These are phyloP conservation scores for Columba guinea DNA, from an alignment of 2,797 vertebrate species.

Conservation along the genomic window DNA sequence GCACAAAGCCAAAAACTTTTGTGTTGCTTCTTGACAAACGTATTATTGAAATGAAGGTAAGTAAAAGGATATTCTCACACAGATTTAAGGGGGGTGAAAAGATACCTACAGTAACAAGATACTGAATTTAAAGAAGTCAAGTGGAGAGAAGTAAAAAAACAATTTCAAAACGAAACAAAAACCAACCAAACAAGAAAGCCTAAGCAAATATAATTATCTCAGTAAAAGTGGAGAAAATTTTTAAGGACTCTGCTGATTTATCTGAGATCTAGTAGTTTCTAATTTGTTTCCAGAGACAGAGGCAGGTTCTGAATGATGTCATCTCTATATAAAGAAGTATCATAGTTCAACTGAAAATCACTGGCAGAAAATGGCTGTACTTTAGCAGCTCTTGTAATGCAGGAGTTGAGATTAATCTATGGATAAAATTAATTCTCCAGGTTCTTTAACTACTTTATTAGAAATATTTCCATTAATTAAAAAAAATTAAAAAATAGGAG, in stretches of 20 bases:
- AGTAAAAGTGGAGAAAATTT: not conserved
- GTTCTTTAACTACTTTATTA: not conserved
- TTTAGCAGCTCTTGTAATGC: not conserved
- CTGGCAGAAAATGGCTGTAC: not conserved
- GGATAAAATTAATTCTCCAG: not conserved
- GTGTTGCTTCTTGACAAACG: not conserved
- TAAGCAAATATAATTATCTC: not conserved
- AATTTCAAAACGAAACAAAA: not conserved
- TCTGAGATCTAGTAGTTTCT: not conserved
- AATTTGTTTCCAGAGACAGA: not conserved
- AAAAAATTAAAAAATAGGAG: not conserved
- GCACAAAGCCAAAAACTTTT: not conserved
- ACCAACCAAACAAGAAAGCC: not conserved
- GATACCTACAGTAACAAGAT: not conserved
- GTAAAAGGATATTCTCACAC: not conserved
- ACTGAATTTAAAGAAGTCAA: not conserved
- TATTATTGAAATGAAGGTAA: not conserved
- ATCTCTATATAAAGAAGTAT: not conserved
- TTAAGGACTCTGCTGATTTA: not conserved
- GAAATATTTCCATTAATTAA: not conserved
- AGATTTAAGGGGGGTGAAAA: not conserved
- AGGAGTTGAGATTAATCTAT: not conserved
- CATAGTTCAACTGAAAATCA: not conserved
- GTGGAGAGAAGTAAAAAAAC: not conserved
- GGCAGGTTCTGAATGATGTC: not conserved